A percentile compares a stretch with the other conserved stretches of the same genome.
Evolutionary conservation across 2,113 vertebrate species (phyloP).

Genomic region (Myiopsitta monachus): DNA sequence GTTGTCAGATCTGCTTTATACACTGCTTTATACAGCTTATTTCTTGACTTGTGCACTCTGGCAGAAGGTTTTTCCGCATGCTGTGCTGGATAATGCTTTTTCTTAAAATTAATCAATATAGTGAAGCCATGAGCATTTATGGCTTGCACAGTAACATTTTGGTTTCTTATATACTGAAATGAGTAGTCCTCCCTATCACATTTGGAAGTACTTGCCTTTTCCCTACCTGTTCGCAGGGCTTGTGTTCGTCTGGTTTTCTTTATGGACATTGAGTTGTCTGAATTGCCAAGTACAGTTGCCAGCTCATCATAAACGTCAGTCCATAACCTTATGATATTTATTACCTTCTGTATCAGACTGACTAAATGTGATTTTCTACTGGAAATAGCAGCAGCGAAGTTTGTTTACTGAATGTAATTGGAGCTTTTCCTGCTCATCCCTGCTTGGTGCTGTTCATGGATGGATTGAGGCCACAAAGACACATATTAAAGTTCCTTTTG

Average conservation of each 20-base stretch:
- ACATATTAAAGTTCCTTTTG: not conserved
- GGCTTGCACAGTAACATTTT: conserved; percentile 39
- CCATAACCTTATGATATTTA: not conserved
- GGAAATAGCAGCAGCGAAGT: not conserved
- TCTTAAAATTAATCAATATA: conserved; percentile 28
- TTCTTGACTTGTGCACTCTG: not conserved
- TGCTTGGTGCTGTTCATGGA: not conserved
- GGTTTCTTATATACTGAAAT: conserved; percentile 20
- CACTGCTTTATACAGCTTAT: not conserved
- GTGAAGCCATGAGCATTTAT: not conserved
- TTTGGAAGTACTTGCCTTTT: not conserved
- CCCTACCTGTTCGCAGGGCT: not conserved
- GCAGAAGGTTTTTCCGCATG: conserved; percentile 46
- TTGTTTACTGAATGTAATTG: conserved; percentile 18
- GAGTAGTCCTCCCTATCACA: not conserved
- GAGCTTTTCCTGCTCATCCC: not conserved
- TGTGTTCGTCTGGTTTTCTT: not conserved
- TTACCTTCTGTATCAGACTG: not conserved
- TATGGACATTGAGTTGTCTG: not conserved
- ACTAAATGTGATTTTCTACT: conserved; percentile 8
- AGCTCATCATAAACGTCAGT: not conserved
- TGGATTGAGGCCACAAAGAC: not conserved
- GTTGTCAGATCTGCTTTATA: not conserved
- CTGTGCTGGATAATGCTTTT: conserved; percentile 9
- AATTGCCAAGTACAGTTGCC: not conserved